These are phyloP conservation scores for Clarias pachynema DNA, from an alignment of 2,797 vertebrate species.

Conservation along the genomic window DNA sequence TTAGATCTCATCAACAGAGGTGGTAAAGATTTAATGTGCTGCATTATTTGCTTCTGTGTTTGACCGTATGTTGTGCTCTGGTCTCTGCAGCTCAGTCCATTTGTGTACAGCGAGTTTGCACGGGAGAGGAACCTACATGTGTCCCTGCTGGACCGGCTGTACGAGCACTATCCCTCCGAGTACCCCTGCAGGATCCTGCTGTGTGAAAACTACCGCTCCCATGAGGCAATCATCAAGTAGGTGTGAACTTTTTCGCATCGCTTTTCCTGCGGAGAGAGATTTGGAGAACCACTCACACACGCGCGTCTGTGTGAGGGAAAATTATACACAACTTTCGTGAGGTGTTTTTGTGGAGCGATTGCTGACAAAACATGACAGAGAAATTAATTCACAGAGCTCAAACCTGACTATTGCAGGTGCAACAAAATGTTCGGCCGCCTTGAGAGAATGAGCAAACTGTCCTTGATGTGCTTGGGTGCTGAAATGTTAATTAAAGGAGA, in stretches of 20 bases:
- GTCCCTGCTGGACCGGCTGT: conserved; percentile 94
- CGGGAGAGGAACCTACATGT: conserved; percentile 96
- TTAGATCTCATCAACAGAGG: not conserved
- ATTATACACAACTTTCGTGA: not conserved
- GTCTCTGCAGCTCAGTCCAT: conserved; percentile 90
- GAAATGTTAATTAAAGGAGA: conserved; percentile 49
- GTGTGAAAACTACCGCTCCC: conserved; percentile 99
- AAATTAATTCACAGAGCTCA: not conserved
- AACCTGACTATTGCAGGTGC: not conserved
- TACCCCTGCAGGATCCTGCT: conserved; percentile 97
- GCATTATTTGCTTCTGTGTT: not conserved
- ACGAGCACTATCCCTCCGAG: conserved; percentile 96
- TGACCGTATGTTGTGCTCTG: not conserved
- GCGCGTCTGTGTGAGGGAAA: not conserved
- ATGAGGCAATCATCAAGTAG: conserved; percentile 99
- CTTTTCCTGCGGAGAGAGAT: conserved; percentile 53
- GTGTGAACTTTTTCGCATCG: conserved; percentile 78
- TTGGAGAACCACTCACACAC: conserved; percentile 6
- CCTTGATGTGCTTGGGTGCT: conserved; percentile 47
- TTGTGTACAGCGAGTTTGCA: conserved; percentile 99
- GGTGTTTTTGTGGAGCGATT: not conserved
- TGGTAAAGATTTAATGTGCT: not conserved
- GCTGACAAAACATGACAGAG: conserved; percentile 15
- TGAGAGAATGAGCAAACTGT: not conserved
- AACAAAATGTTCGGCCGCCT: conserved; percentile 19